Base-by-base conservation (phyloP, 2,888 invertebrate species). In the Invenusta paracnida region DNA sequence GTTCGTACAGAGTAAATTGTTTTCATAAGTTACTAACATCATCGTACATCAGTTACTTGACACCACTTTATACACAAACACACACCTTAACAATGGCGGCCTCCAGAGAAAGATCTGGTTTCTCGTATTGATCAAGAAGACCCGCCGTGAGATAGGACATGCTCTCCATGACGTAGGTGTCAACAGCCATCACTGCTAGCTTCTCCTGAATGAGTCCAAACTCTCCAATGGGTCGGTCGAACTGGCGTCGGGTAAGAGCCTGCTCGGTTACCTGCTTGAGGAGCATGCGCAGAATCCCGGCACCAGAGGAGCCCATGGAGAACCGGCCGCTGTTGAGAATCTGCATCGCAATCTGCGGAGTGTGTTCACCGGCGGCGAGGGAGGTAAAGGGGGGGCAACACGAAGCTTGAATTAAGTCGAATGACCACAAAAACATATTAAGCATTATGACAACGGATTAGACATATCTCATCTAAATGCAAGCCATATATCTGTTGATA, bases 81-180 rank as follows among this genome's bases (percentile, higher is more conserved):
- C 89, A 91, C 88, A 93, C 94, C 93, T 96, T 95, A 87, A 95
- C 94, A 90, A 96, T 94, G 1, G 95, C 94, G 79, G 94, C 93
- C 91, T 97, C 97, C 30, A 96, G 87, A 1, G 94, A 93, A 48
- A 94, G 93, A 89, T 97, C 96, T 85, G 95, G 95, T n/a, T 94
- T 92, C 30, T 94, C 91, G 88, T 94, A 95, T 0, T 93, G 93
- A 89, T 97, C 97, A 29, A 95, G 89, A 2, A 96, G 91, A 0
- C 95, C 95, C 0, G 95, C 94, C 0, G 96, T 95, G 89, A 95
- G 92, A 90, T 96, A 98, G 0, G 95, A 93, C 90, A 95, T 94
- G 89, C 96, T 96, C 91, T 98, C 97, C 91, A 95, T 94, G 0
- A 94, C 95, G 89, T 97, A 98, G 0, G 93, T 91, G 0, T 92